Conservation (phyloP, 2,888 invertebrate species). For the Perizoma flavofasciatum region DNA sequence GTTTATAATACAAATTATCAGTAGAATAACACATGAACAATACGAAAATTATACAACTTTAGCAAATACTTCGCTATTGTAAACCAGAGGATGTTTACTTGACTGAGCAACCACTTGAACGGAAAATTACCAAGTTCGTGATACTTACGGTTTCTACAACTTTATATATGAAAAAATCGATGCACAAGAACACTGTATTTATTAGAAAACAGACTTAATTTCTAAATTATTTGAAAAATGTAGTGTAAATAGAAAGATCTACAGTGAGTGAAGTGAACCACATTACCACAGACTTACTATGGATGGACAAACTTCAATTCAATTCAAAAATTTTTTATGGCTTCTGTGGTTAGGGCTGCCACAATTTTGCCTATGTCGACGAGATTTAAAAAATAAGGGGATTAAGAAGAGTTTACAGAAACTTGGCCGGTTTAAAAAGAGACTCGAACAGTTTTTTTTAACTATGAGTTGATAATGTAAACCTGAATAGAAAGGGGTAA, state of each 20-base stretch:
- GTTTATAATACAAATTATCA: conserved; percentile 19
- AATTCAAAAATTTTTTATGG: too few species aligned
- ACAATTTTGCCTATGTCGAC: too few species aligned
- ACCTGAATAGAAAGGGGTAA: too few species aligned
- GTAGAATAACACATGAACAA: conserved; percentile 14
- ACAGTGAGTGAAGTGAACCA: background rate
- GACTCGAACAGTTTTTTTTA: too few species aligned
- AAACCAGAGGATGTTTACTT: conserved; percentile 2
- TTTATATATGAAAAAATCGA: conserved; percentile 10
- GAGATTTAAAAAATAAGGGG: too few species aligned
- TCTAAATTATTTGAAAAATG: conserved; percentile 46
- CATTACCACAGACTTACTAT: too few species aligned
- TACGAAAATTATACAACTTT: conserved; percentile 12
- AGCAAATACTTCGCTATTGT: conserved; percentile 26
- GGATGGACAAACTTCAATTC: too few species aligned
- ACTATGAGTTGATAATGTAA: too few species aligned
- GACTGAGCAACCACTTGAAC: conserved; percentile 10
- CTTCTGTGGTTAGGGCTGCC: too few species aligned
- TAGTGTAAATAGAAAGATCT: conserved; percentile 52
- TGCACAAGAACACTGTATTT: conserved; percentile 6
- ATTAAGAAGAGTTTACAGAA: too few species aligned
- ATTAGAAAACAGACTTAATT: conserved; percentile 30
- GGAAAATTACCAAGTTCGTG: conserved; percentile 9
- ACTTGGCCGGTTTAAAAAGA: too few species aligned
- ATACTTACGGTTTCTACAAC: conserved; percentile 29